These are phyloP conservation scores for Scolopax bukidnonensis DNA, from an alignment of 2,797 vertebrate species.

Conservation along the genomic window DNA sequence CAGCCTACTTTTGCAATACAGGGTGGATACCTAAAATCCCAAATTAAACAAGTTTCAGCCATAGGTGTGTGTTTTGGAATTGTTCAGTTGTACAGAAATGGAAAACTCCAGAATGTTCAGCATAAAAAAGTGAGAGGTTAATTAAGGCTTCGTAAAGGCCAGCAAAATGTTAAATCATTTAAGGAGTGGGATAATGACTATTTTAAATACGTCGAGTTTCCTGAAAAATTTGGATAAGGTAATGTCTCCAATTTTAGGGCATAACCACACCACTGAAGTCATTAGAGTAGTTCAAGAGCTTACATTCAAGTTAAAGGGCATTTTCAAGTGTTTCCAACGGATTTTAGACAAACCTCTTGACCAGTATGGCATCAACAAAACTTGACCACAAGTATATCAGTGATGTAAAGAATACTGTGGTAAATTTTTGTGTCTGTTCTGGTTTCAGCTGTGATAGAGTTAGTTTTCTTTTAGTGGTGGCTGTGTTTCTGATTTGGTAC, in stretches of 20 bases:
- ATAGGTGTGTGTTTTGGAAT: constrained; percentile 62
- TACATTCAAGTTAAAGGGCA: not conserved
- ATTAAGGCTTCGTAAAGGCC: constrained; percentile 29
- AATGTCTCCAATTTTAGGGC: not conserved
- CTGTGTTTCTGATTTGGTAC: not conserved
- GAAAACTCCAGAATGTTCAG: constrained; percentile 39
- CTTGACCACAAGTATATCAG: not conserved
- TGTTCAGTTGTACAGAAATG: constrained; percentile 16
- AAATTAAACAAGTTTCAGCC: constrained; percentile 66
- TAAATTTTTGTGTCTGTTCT: not conserved
- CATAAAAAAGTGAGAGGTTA: not conserved
- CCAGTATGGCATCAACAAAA: not conserved
- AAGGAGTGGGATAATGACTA: not conserved
- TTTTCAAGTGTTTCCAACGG: not conserved
- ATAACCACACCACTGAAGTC: not conserved
- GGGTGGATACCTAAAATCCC: constrained; percentile 65
- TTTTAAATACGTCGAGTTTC: not conserved
- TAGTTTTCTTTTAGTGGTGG: not conserved
- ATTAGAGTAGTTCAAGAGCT: not conserved
- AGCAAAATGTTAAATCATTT: constrained; percentile 5
- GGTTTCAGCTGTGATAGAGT: not conserved
- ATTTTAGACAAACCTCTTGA: not conserved
- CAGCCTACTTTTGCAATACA: constrained; percentile 70
- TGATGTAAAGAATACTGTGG: not conserved
- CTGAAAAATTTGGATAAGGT: not conserved